phyloP scores from a whole-genome alignment of 2,797 vertebrate genomes.

The Sphenopsis melanotis region DNA sequence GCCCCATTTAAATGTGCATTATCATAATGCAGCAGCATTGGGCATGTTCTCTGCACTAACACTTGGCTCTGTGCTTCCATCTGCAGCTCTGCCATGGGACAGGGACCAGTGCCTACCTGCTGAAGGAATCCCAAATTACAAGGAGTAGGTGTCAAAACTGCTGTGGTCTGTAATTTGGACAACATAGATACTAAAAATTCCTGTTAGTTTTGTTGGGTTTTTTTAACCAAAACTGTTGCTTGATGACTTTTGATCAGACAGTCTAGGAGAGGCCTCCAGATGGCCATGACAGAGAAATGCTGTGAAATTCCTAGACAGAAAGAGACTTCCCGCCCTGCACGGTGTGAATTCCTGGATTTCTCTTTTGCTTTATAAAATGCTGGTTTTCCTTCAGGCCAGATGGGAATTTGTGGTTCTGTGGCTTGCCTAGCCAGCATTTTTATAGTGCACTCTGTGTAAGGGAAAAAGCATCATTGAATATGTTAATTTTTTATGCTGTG shows the following conservation, averaged over 20 bases:
- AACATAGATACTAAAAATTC: not conserved
- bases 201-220: not conserved
- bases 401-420: not conserved
- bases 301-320: not conserved
- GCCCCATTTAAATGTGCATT: not conserved
- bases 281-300: not conserved
- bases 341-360: not conserved
- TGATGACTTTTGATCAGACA: not conserved
- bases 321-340: not conserved
- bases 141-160: constrained; percentile 54
- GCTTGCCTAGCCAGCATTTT: not conserved
- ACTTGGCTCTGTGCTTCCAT: not conserved
- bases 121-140: constrained; percentile 28
- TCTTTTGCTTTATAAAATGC: not conserved
- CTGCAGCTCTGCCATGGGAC: constrained; percentile 42
- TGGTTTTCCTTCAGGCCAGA: not conserved
- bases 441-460: not conserved
- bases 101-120: constrained; percentile 57
- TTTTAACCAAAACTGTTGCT: not conserved
- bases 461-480: not conserved
- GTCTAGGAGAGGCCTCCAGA: not conserved
- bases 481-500: not conserved
- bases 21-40: not conserved
- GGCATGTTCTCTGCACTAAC: not conserved
- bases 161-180: not conserved